These are phyloP conservation scores for Caenorhabditis elegans DNA, from an alignment of 1,140 invertebrate genomes.

Conservation along the genomic window DNA sequence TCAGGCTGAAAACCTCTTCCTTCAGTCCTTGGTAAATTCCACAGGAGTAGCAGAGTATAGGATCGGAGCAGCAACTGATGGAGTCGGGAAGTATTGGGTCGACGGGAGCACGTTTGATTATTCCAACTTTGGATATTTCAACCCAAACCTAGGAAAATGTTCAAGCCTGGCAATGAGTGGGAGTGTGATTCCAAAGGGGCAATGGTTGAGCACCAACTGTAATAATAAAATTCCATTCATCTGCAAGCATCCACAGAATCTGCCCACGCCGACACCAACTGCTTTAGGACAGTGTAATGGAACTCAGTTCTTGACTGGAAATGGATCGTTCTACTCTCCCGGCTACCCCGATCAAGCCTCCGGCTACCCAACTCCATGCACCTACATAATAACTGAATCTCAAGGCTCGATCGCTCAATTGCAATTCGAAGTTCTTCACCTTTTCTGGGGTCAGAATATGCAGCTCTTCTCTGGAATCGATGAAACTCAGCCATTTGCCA, in stretches of 20 bases:
- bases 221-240: not conserved
- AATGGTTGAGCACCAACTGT: not conserved
- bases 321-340: not conserved
- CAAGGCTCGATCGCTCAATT: not conserved
- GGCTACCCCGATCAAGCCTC: not conserved
- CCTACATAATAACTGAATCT: not conserved
- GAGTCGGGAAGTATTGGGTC: not conserved
- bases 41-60: no score
- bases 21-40: no score
- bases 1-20: not conserved
- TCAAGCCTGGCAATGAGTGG: not conserved
- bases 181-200: not conserved
- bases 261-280: not conserved
- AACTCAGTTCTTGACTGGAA: not conserved
- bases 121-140: not conserved
- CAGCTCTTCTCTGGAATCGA: not conserved
- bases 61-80: not conserved
- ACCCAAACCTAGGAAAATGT: not conserved
- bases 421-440: not conserved
- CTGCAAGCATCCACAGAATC: not conserved
- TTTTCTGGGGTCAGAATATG: not conserved
- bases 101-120: not conserved
- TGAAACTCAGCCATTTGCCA: not conserved
- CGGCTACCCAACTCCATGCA: not conserved
- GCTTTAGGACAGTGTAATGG: not conserved